Evolutionary conservation across 1,140 invertebrate genomes (phyloP).

Genomic region (Platyscapa corneri): DNA sequence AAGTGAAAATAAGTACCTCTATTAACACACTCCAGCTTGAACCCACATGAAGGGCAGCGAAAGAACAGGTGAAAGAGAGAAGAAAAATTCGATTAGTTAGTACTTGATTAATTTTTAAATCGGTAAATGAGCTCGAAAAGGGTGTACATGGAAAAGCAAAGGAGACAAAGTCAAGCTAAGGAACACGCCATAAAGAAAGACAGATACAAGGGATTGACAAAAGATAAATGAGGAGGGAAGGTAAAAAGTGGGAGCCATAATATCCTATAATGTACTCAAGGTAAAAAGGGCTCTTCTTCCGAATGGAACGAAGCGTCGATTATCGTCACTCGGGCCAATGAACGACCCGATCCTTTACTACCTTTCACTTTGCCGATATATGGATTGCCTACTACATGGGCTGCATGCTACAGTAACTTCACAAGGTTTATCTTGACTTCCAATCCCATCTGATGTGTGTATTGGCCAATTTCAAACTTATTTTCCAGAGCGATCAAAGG

Average conservation of each 20-base stretch:
- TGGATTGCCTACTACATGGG: not conserved
- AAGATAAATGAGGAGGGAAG: constrained; percentile 21
- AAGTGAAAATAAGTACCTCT: not conserved
- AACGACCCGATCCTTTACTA: not conserved
- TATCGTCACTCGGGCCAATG: constrained; percentile 10
- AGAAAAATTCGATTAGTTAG: constrained; percentile 22
- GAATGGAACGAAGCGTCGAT: not conserved
- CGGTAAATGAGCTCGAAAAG: constrained; percentile 34
- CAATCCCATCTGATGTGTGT: not conserved
- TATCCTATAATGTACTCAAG: constrained; percentile 12
- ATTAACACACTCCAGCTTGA: not conserved
- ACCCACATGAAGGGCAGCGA: not conserved
- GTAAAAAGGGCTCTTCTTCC: not conserved
- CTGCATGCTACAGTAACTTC: not conserved
- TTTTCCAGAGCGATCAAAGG: no score
- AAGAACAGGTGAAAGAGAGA: not conserved
- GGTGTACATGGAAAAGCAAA: not conserved
- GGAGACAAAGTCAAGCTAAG: not conserved
- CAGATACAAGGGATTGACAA: not conserved
- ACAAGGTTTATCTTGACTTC: not conserved
- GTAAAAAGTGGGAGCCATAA: not conserved
- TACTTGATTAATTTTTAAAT: constrained; percentile 25
- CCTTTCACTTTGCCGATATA: constrained; percentile 29
- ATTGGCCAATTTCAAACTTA: not conserved
- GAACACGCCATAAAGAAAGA: not conserved